A percentile compares a stretch with the other conserved stretches of the same genome.
Evolutionary conservation across 2,797 vertebrate species (phyloP).

Genomic region (Psittacula echo): DNA sequence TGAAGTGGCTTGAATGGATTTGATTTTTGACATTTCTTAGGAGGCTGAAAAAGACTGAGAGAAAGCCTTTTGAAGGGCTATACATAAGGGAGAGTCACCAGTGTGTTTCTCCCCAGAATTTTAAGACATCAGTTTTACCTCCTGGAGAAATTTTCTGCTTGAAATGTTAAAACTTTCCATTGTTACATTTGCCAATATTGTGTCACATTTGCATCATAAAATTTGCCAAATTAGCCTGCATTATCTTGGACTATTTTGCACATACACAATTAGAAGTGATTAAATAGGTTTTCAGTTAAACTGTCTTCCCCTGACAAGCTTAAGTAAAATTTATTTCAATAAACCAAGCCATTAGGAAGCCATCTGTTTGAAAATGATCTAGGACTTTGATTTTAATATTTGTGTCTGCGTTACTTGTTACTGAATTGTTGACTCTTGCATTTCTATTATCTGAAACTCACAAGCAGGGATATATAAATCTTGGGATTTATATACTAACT

Average conservation of each 20-base stretch:
- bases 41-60: background rate
- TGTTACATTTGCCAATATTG: background rate
- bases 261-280: background rate
- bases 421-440: background rate
- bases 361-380: background rate
- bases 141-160: background rate
- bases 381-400: background rate
- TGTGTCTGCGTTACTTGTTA: background rate
- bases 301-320: background rate
- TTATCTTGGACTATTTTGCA: conserved; percentile 7
- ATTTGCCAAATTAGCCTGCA: background rate
- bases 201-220: conserved; percentile 28
- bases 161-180: conserved; percentile 22
- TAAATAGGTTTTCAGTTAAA: background rate
- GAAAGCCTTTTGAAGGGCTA: background rate
- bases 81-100: background rate
- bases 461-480: background rate
- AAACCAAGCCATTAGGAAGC: background rate
- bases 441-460: background rate
- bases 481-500: background rate
- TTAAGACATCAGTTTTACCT: conserved; percentile 16
- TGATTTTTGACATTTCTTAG: background rate
- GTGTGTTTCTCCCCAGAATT: conserved; percentile 13
- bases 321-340: background rate
- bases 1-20: background rate